These are phyloP conservation scores for Unio delphinus DNA, from an alignment of 2,888 invertebrate species.

Conservation along the genomic window DNA sequence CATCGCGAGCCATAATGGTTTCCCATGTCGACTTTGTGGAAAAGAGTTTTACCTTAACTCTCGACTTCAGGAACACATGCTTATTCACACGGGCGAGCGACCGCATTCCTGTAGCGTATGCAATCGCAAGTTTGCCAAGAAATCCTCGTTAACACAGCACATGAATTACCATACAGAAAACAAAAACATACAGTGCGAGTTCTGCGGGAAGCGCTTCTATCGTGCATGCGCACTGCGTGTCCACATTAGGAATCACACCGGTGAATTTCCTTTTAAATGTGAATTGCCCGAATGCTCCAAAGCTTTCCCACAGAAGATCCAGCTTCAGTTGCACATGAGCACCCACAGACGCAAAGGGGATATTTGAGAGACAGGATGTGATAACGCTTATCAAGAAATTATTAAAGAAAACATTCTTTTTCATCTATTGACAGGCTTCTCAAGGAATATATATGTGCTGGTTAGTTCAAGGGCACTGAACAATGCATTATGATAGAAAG, in stretches of 20 bases:
- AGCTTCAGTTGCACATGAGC: conserved; percentile 24
- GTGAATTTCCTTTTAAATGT: conserved; percentile 32
- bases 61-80: conserved; percentile 31
- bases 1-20: conserved; percentile 29
- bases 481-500: too few species aligned
- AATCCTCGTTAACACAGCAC: conserved; percentile 32
- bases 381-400: too few species aligned
- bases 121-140: conserved; percentile 27
- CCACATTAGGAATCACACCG: conserved; percentile 33
- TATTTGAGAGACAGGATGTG: too few species aligned
- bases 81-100: conserved; percentile 19
- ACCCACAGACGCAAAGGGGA: conserved; percentile 1
- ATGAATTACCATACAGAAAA: conserved; percentile 33
- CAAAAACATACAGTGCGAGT: conserved; percentile 19
- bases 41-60: conserved; percentile 32
- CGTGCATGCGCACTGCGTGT: conserved; percentile 34
- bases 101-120: conserved; percentile 27
- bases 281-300: conserved; percentile 25
- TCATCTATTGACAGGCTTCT: too few species aligned
- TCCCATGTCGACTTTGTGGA: conserved; percentile 23
- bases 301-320: conserved; percentile 35
- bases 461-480: too few species aligned
- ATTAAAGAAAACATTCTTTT: too few species aligned
- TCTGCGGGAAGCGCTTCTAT: conserved; percentile 29
- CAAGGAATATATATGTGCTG: too few species aligned